Evolutionary conservation across 2,888 invertebrate genomes (phyloP), one percentile per base, ranked within the genome.

Genomic region (Periphyllus acericola): DNA sequence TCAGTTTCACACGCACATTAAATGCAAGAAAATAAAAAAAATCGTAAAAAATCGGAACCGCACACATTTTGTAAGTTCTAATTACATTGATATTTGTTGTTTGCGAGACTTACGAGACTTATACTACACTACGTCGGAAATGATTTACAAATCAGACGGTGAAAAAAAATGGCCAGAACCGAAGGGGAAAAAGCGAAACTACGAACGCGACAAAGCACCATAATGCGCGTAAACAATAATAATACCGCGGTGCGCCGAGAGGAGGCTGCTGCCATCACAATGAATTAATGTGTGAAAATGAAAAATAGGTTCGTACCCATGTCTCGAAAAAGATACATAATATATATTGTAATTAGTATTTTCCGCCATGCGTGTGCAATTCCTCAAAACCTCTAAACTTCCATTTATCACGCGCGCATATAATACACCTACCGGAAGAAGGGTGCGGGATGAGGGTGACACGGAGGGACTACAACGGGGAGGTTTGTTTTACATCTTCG

Each of bases 271-370:
- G 34, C 34, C 17, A 52, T 19, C 34, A 72, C 34, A n/a, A 36
- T 9, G n/a, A 55, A 74, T 82, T 71, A 52, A 71, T 34, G 82
- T 14, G n/a, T 4, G n/a, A 55, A 46, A 36, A 72, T 36, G 19
- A 74, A 83, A 74, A 83, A 55, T 55, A 78, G 29, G 46, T 32
- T 46, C 9, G 34, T 71, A 71, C 71, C 81, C 81, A 21, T 14
- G 40, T 81, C 29, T 68, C 68, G 9, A 68, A 81, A 81, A 82
- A 82, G 21, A 76, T 29, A 46, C 11, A 79, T 0, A 46, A 46
- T 46, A 46, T 60, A 36, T 25, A 36, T 9, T 79, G 32, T 52
- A 82, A 82, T 82, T 71, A 82, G 25, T 32, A 25, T 46, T 71
- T 71, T 32, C 6, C 25, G 25, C 25, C 78, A 9, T 6, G 36